Evolutionary conservation across 2,888 invertebrate species (phyloP), one percentile per base, ranked within the genome.

Genomic region (Agrotis clavis): DNA sequence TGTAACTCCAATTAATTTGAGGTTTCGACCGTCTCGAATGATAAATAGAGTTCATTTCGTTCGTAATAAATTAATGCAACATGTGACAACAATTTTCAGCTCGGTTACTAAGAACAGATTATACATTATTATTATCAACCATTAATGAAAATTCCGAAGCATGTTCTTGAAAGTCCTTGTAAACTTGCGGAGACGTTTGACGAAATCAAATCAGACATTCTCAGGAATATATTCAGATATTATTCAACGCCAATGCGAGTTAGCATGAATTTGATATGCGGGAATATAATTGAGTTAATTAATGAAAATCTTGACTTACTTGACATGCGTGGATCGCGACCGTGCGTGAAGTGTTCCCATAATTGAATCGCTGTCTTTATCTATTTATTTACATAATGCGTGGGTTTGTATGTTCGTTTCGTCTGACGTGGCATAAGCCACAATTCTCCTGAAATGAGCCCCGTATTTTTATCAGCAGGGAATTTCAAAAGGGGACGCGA

Each of bases 291-390:
- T 82, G 77, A 85, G 85, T 87, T 88, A 88, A 89, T 89, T 89
- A 88, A 87, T 86, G 87, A 86, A 88, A 87, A 88, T 87, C 88
- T 86, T 84, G 85, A 83, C 84, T 77, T 82, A 78, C 79, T 77
- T 77, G 85, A 74, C 76, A 80, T 77, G 81, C 83, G 86, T 67
- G 72, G 67, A 74, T 83, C 67, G 81, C 80, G 78, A 74, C 77
- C 78, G 82, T 86, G 88, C 87, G 89, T 86, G 87, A 89, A 90
- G 78, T 85, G 71, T 80, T 76, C 82, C 86, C 51, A 81, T 90
- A 91, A 92, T 91, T 92, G 90, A 91, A 92, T 90, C 77, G 86
- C 85, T 85, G 87, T 88, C 88, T 89, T 90, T 90, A 88, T 88
- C 85, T 88, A 83, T 77, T 84, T 88, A 90, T 90, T 89, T 88